Conservation (phyloP, 2,113 vertebrate genomes). For the Lates calcarifer region DNA sequence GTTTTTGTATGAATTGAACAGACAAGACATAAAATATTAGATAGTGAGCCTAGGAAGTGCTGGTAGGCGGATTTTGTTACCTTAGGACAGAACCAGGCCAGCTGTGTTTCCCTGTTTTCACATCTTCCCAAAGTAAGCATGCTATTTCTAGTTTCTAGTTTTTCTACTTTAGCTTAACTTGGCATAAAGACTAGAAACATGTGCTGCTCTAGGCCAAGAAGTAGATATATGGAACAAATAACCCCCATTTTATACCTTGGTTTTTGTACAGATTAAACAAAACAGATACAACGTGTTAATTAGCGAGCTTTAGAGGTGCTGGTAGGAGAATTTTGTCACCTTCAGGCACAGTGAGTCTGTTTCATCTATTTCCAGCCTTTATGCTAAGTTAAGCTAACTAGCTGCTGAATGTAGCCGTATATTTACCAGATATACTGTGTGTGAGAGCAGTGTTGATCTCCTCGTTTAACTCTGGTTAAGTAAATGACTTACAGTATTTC, state of each 20-base stretch:
- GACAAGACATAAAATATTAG: background rate
- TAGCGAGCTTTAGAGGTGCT: too few relatives aligned
- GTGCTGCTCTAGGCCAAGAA: too few relatives aligned
- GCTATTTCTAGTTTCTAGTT: background rate
- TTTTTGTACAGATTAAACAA: background rate
- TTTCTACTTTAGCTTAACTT: too few relatives aligned
- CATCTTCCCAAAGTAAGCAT: background rate
- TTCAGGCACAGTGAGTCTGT: background rate
- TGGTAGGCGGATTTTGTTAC: background rate
- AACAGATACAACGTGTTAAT: background rate
- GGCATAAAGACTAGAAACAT: too few relatives aligned
- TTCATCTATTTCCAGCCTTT: background rate
- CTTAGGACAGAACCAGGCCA: background rate
- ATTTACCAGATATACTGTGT: background rate
- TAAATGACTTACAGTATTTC: background rate
- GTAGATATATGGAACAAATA: too few relatives aligned
- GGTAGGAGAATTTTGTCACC: too few relatives aligned
- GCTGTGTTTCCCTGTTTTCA: background rate
- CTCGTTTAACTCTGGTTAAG: background rate
- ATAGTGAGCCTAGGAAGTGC: background rate
- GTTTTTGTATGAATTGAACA: background rate
- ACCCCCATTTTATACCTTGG: too few relatives aligned
- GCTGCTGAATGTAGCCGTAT: background rate
- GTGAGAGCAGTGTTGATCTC: background rate
- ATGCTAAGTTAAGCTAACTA: background rate